phyloP scores from a whole-genome alignment of 2,797 vertebrate species.

The Enteromius radiatus region DNA sequence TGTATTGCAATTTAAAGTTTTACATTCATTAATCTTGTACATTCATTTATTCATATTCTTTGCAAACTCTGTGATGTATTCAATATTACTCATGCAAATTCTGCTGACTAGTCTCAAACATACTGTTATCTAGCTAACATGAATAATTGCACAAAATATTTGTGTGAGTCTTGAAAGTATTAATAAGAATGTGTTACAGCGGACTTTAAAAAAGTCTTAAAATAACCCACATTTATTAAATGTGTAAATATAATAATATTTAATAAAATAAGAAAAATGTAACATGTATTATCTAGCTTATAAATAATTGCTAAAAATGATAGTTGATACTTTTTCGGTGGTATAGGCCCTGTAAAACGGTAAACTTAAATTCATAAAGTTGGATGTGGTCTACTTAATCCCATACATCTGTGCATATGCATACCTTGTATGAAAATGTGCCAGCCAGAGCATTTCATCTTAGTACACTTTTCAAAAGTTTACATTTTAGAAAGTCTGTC shows the following conservation, averaged over 20 bases:
- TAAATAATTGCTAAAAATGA: neutral
- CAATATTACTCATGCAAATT: neutral
- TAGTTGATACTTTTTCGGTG: too few relatives aligned
- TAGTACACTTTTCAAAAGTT: neutral
- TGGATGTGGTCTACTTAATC: neutral
- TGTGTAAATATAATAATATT: neutral
- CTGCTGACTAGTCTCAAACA: neutral
- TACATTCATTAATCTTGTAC: neutral
- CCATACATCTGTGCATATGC: neutral
- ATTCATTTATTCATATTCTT: neutral
- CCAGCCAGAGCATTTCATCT: neutral
- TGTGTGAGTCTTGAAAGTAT: neutral
- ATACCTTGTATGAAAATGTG: neutral
- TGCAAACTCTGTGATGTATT: neutral
- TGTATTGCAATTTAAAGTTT: neutral
- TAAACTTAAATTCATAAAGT: too few relatives aligned
- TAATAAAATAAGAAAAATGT: neutral
- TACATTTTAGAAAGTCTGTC: neutral
- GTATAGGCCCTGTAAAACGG: too few relatives aligned
- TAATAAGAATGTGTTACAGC: neutral
- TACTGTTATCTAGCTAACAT: neutral
- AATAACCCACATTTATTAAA: neutral
- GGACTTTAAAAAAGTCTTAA: neutral
- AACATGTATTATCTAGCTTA: neutral
- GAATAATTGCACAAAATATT: neutral